Evolutionary conservation across 2,888 invertebrate genomes (phyloP), one percentile per base, ranked within the genome.

Genomic region (Perizoma flavofasciatum): DNA sequence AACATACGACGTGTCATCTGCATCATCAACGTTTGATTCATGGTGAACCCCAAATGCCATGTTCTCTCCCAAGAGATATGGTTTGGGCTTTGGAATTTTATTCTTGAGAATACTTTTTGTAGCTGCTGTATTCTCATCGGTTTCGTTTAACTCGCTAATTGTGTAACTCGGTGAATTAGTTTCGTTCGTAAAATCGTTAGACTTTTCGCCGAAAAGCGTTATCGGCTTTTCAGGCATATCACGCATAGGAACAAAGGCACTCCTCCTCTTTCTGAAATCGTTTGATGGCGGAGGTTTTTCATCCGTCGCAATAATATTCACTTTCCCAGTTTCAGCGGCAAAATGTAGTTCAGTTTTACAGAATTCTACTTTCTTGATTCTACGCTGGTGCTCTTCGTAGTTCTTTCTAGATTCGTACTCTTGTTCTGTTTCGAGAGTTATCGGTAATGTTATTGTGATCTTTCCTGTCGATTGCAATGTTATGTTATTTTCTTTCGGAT

Each of bases 341-440:
- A 97, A 97, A 82, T 97, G 97, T 34, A 97, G 94, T 88, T 97
- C 97, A 0, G 97, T 97, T 88, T 97, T 97, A 78, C 96, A 96
- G 83, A 97, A 97, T 74, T 95, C 97, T 0, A 97, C 97, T 83
- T 94, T 96, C 80, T 96, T 96, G 1, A 93, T 88, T 78, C 91
- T 93, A 70, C 91, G 89, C 49, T 91, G 91, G 59, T 65, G 72
- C 46, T 89, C 88, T 59, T 90, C 90, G 62, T 76, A 81, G 63
- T 59, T 76, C 33, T 62, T 62, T 55, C 62, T 62, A 45, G 55
- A 69, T 63, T 75, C 71, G 55, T 75, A 71, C 39, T 80, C 80
- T 55, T 77, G 75, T 47, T 82, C 81, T n/a, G 68, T 71, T 73
- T 86, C 86, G 43, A 85, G 68, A 39, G 82, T 83, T 41, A 85